Percentiles rank a stretch among this genome's conserved stretches.
Conservation (phyloP, 2,797 vertebrate species). For the Sebastes taczanowskii region DNA sequence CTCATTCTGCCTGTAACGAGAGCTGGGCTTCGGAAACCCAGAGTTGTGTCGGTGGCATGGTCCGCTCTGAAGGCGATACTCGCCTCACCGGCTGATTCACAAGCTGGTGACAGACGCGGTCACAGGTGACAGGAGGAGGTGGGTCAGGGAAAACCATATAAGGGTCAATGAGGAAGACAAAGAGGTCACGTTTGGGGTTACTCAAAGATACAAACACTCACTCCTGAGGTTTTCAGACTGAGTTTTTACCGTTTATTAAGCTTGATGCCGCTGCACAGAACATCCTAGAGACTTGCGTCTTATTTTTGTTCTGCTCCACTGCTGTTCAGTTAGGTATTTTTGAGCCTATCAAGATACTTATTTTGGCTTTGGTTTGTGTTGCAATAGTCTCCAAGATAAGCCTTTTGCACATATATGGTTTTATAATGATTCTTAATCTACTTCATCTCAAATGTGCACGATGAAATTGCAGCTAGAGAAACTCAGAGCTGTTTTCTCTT, state of each 20-base stretch:
- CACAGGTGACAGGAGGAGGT: constrained; percentile 28
- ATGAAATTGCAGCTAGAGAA: not conserved
- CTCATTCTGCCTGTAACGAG: constrained; percentile 45
- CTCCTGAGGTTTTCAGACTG: not conserved
- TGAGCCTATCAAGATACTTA: not conserved
- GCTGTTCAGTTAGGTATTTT: not conserved
- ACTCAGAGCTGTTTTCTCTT: not conserved
- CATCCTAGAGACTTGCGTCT: not conserved
- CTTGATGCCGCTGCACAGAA: not conserved
- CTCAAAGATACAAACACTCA: not conserved
- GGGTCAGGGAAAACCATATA: not conserved
- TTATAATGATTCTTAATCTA: not conserved
- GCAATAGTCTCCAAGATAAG: not conserved
- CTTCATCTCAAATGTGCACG: not conserved
- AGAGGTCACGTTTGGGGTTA: not conserved
- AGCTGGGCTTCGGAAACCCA: constrained; percentile 41
- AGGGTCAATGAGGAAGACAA: not conserved
- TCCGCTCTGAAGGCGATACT: constrained; percentile 41
- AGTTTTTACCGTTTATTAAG: not conserved
- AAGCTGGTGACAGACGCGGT: constrained; percentile 10
- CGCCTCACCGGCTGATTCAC: constrained; percentile 12
- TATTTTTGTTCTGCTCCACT: not conserved
- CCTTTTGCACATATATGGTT: not conserved
- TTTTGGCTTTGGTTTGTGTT: not conserved
- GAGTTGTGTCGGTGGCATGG: constrained; percentile 3